Evolutionary conservation across 2,888 invertebrate species (phyloP), one percentile per base, ranked within the genome.

Genomic region (Timema podura): DNA sequence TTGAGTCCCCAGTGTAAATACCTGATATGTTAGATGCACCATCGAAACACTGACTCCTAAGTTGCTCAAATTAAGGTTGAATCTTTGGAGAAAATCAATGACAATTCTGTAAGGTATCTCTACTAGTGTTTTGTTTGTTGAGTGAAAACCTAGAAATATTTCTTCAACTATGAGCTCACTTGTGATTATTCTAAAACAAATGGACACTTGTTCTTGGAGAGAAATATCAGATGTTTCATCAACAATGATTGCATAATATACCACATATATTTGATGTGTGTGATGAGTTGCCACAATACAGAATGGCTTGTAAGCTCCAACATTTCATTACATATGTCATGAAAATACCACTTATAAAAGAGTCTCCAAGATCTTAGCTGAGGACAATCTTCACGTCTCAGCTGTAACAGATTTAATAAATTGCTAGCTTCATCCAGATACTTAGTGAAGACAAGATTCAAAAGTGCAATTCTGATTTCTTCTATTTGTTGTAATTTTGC

Each of bases 321-420:
- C 54, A 54, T 54, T 54, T 54, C 54, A 9, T 6, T 54, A 54
- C 54, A 54, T 1, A 54, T 54, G 54, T 54, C 54, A 54, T 54
- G 7, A 13, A 16, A 54, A 54, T 54, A 54, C 54, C 54, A 54
- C 54, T 54, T 54, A 16, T 54, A 54, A 15, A 13, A 54, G 54
- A 15, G 7, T 7, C 54, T 13, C 54, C 3, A 54, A 7, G 16
- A 13, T 54, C 16, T 54, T 54, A 54, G 54, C 6, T 54, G 54
- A 54, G 13, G 54, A 2, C 54, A 54, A 11, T 54, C 54, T 54
- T 54, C 54, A 54, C 54, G n/a, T 54, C 54, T 54, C 54, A 54
- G 54, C 11, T 54, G 54, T 11, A 54, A 54, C 10, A 54, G n/a
- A 6, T 54, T 9, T 54, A 54, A 54, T 13, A 54, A 3, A 54